Evolutionary conservation across 1,140 invertebrate genomes (phyloP).

Genomic region (Drosophila busckii): DNA sequence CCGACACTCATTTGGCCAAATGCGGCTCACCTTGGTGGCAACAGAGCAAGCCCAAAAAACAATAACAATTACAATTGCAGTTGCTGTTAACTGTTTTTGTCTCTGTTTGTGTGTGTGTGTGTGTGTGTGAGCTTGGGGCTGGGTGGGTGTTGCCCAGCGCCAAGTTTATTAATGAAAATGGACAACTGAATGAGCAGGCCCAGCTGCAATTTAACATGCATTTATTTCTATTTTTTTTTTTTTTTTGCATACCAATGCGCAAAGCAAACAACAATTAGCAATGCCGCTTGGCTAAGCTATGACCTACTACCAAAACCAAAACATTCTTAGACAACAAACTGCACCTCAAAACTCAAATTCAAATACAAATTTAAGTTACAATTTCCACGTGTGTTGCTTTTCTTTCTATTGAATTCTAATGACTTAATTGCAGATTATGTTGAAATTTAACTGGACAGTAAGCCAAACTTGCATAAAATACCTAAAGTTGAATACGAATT

Average conservation of each 20-base stretch:
- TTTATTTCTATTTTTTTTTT: neutral
- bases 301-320: no score
- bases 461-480: no score
- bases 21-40: constrained; percentile 71
- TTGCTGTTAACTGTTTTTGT: constrained; percentile 6
- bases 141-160: constrained; percentile 40
- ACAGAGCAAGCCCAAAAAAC: constrained; percentile 12
- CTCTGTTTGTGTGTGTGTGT: constrained; percentile 10
- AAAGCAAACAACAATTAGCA: constrained; percentile 39
- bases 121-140: constrained; percentile 7
- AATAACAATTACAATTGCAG: constrained; percentile 15
- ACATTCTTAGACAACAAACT: no score
- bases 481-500: no score
- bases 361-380: no score
- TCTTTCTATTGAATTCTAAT: no score
- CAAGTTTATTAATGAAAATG: constrained; percentile 66
- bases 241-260: constrained; percentile 36
- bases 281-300: no score
- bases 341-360: no score
- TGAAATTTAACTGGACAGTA: no score
- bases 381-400: no score
- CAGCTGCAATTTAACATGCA: constrained; percentile 42
- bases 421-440: no score
- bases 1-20: constrained; percentile 34
- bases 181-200: constrained; percentile 61